A percentile compares a stretch with the other conserved stretches of the same genome.
Evolutionary conservation across 1,140 invertebrate species (phyloP).

Genomic region (Drosophila tropicalis): DNA sequence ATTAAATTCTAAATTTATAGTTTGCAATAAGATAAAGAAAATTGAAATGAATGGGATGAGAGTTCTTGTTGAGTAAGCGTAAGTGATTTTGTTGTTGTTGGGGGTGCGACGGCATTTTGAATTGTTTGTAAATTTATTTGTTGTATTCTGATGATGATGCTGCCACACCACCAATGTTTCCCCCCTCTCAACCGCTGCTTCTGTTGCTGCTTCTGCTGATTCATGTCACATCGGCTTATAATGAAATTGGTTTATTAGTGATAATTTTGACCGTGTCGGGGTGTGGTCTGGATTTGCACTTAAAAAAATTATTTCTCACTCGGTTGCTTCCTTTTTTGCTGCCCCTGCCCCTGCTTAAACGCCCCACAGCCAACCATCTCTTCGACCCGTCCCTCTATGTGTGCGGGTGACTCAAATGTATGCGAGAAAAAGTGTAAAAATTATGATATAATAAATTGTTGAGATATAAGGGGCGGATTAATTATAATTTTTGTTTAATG

Average conservation of each 20-base stretch:
- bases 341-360: no score
- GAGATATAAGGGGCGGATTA: conserved; percentile 33
- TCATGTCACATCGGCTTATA: conserved; percentile 66
- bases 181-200: no score
- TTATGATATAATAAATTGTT: conserved; percentile 68
- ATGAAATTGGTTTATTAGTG: conserved; percentile 77
- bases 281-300: conserved; percentile 38
- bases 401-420: conserved; percentile 5
- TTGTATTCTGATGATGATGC: conserved; percentile 10
- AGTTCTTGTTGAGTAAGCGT: conserved; percentile 12
- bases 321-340: background rate
- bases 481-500: conserved; percentile 29
- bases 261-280: conserved; percentile 59
- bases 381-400: no score
- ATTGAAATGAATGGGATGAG: conserved; percentile 14
- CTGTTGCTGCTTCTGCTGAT: conserved; percentile 43
- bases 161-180: background rate
- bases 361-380: no score
- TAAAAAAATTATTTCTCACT: conserved; percentile 2
- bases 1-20: conserved; percentile 78
- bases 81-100: conserved; percentile 9
- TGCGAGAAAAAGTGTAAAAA: conserved; percentile 30
- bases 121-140: conserved; percentile 46
- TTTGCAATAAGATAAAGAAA: conserved; percentile 65
- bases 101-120: conserved; percentile 33